A percentile compares a stretch with the other conserved stretches of the same genome.
Evolutionary conservation across 2,113 vertebrate genomes (phyloP).

Genomic region (Xiphophorus couchianus): DNA sequence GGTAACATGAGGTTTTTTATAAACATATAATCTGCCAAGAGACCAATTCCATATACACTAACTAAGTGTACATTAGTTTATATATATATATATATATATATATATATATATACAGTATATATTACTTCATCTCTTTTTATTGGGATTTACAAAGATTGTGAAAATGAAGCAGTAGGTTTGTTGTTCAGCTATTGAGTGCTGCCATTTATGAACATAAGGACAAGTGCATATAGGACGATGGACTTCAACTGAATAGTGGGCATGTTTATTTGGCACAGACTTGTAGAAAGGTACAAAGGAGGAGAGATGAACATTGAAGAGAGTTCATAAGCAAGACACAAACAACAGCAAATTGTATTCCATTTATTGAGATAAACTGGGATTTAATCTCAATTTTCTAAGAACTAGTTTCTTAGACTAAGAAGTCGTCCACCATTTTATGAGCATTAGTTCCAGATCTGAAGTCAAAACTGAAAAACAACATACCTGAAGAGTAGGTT

Average conservation of each 20-base stretch:
- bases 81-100: too few relatives aligned
- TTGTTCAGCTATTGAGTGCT: conserved; percentile 18
- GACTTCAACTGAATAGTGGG: conserved; percentile 27
- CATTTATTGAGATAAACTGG: background rate
- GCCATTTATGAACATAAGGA: conserved; percentile 40
- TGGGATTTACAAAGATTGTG: conserved; percentile 17
- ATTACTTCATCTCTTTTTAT: conserved; percentile 20
- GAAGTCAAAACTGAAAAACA: background rate
- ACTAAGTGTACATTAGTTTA: conserved; percentile 15
- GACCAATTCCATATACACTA: conserved; percentile 26
- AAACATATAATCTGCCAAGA: conserved; percentile 29
- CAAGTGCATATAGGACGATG: conserved; percentile 27
- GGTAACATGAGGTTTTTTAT: background rate
- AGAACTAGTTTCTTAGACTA: background rate
- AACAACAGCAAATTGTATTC: conserved; percentile 7
- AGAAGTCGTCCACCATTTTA: conserved; percentile 6
- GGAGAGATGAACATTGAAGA: conserved; percentile 11
- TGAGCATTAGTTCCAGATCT: background rate
- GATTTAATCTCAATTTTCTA: background rate
- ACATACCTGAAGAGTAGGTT: background rate
- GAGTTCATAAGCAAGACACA: background rate
- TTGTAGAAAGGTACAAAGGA: conserved; percentile 11
- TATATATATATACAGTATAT: too few relatives aligned
- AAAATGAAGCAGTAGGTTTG: conserved; percentile 29
- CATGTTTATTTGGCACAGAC: conserved; percentile 35